These are phyloP conservation scores for Palythoa grandis DNA, from an alignment of 92 coral and sea anemone species.

Conservation along the genomic window DNA sequence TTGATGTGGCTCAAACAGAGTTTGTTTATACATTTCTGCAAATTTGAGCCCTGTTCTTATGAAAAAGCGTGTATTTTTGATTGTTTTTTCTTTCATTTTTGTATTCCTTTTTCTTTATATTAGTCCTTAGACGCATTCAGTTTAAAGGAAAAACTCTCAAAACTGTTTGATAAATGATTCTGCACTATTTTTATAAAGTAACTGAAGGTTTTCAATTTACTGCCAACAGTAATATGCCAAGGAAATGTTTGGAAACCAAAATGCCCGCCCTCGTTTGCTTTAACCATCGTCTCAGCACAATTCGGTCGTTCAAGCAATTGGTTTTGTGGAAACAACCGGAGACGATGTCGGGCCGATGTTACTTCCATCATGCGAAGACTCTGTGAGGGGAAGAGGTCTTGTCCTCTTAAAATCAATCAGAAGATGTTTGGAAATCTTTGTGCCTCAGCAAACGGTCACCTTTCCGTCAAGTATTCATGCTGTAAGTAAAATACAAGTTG, in stretches of 20 bases:
- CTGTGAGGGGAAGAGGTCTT: constrained; percentile 23
- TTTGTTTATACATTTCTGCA: no score
- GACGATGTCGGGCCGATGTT: constrained; percentile 20
- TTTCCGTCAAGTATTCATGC: neutral
- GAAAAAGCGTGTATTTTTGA: no score
- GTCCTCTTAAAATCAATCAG: constrained; percentile 2
- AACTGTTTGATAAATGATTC: neutral
- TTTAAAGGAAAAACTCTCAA: neutral
- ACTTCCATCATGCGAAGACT: constrained; percentile 14
- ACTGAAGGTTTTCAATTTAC: neutral
- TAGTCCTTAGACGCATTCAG: neutral
- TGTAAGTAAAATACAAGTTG: neutral
- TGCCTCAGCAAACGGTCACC: constrained; percentile 1
- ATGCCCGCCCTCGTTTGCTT: constrained; percentile 29
- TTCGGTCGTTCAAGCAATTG: constrained; percentile 12
- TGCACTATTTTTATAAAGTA: neutral
- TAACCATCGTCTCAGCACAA: constrained; percentile 21
- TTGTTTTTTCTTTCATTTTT: no score
- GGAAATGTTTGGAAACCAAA: neutral
- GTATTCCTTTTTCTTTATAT: no score
- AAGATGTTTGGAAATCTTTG: constrained; percentile 21
- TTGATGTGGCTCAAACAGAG: no score
- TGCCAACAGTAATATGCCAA: constrained; percentile 20
- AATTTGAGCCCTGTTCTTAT: no score
- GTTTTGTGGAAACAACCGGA: neutral